These are phyloP conservation scores for Amblyopsis rosae DNA, from an alignment of 2,113 vertebrate genomes.

Conservation along the genomic window DNA sequence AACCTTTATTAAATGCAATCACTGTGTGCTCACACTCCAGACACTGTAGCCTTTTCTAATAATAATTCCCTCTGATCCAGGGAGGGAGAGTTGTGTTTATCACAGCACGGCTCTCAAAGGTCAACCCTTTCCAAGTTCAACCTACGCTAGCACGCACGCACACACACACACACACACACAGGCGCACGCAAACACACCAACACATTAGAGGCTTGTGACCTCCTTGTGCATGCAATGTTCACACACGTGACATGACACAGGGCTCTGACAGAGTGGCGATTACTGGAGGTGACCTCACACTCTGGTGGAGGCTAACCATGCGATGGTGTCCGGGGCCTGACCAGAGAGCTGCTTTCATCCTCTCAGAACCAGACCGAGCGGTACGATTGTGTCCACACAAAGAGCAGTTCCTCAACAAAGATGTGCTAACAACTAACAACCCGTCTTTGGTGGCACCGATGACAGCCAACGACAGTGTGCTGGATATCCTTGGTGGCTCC, in stretches of 20 bases:
- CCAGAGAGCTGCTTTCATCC: slow-evolving; percentile 45
- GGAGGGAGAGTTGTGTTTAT: too few relatives aligned
- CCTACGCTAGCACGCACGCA: not conserved
- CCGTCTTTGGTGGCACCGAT: slow-evolving; percentile 27
- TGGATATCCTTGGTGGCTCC: not conserved
- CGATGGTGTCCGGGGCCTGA: slow-evolving; percentile 10
- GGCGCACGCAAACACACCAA: slow-evolving; percentile 10
- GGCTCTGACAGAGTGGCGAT: too few relatives aligned
- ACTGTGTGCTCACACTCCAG: too few relatives aligned
- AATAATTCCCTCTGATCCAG: too few relatives aligned
- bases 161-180: not conserved
- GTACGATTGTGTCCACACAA: not conserved
- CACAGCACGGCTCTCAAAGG: too few relatives aligned
- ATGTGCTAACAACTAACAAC: slow-evolving; percentile 11
- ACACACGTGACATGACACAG: too few relatives aligned
- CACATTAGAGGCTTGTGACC: too few relatives aligned
- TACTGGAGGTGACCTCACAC: too few relatives aligned
- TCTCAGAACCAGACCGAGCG: slow-evolving; percentile 34
- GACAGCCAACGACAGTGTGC: slow-evolving; percentile 11
- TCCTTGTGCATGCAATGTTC: too few relatives aligned
- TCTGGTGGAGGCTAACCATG: too few relatives aligned
- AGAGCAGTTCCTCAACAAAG: slow-evolving; percentile 33
- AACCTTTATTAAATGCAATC: too few relatives aligned
- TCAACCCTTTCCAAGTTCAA: not conserved
- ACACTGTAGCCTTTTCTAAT: too few relatives aligned